A percentile compares a stretch with the other conserved stretches of the same genome.
phyloP scores from a whole-genome alignment of 2,113 vertebrate genomes.

The Pelusios castaneus region DNA sequence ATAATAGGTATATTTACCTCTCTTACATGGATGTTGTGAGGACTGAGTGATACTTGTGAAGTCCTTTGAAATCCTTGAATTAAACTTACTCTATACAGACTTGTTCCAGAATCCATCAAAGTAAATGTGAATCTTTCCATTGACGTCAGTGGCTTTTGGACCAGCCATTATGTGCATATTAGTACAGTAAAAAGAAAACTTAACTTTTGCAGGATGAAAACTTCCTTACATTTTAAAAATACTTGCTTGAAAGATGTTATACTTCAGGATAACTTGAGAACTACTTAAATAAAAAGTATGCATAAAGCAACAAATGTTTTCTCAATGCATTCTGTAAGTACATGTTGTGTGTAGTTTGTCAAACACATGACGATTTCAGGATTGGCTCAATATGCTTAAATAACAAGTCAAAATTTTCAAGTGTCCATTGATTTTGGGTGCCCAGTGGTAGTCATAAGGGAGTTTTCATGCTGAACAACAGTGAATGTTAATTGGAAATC shows the following conservation, averaged over 20 bases:
- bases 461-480: not conserved
- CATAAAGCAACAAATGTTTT: not conserved
- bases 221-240: not conserved
- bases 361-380: accelerated
- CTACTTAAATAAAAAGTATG: not conserved
- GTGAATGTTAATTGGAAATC: not conserved
- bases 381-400: not conserved
- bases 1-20: not conserved
- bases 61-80: not conserved
- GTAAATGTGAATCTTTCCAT: not conserved
- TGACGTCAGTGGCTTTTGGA: not conserved
- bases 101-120: not conserved
- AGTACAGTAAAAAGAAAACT: not conserved
- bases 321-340: not conserved
- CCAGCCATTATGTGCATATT: not conserved
- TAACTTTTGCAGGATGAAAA: not conserved
- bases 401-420: not conserved
- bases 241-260: not conserved
- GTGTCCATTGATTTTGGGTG: accelerated
- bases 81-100: not conserved
- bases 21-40: not conserved
- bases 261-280: not conserved
- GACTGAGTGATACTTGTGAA: not conserved
- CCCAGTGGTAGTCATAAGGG: not conserved
- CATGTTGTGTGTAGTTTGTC: not conserved